These are phyloP conservation scores for Cavia porcellus DNA, from an alignment of 2,113 vertebrate genomes.

Conservation along the genomic window DNA sequence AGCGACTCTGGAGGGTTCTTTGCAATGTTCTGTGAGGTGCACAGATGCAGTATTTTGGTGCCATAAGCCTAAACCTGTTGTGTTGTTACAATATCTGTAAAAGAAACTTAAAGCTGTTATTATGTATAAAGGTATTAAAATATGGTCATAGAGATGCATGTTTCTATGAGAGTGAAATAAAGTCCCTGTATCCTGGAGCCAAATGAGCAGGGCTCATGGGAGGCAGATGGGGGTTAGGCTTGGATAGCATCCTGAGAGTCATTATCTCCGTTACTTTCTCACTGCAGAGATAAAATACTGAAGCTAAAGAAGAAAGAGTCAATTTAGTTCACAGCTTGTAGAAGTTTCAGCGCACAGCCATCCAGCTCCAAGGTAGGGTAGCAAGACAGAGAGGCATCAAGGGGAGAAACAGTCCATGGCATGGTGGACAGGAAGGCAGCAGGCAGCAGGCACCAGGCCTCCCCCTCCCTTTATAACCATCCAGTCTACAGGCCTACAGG, in stretches of 20 bases:
- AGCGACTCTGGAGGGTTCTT: rapidly evolving
- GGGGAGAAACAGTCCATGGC: background rate
- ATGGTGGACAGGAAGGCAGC: background rate
- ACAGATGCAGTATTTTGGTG: background rate
- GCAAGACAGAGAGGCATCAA: background rate
- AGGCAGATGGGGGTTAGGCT: too few relatives aligned
- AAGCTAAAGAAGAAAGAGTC: background rate
- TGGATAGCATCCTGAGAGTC: background rate
- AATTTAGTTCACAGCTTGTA: background rate
- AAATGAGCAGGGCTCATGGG: background rate
- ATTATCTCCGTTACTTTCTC: background rate
- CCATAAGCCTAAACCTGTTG: background rate
- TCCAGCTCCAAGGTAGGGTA: background rate
- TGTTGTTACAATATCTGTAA: background rate
- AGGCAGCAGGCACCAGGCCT: background rate
- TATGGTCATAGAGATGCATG: background rate
- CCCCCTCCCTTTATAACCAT: background rate
- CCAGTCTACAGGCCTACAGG: background rate
- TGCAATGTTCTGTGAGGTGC: background rate
- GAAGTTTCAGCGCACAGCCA: background rate
- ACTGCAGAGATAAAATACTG: background rate
- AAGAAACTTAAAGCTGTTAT: background rate
- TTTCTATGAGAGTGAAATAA: background rate
- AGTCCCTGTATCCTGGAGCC: background rate
- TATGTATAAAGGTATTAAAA: background rate